phyloP scores from a whole-genome alignment of 2,797 vertebrate species.

The Oryzias sinensis region DNA sequence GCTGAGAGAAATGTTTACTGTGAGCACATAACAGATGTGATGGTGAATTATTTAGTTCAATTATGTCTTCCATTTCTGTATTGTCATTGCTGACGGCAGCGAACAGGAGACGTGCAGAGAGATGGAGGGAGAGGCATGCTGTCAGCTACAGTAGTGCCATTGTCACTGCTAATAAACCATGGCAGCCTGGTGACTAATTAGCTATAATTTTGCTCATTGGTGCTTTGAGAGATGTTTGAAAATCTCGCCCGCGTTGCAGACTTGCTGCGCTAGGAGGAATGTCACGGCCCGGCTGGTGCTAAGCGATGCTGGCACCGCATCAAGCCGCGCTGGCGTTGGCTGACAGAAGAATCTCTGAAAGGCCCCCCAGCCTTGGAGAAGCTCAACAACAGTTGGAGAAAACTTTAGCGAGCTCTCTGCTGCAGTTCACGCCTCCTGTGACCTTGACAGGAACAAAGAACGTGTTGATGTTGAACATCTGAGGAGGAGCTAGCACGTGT shows the following conservation, averaged over 20 bases:
- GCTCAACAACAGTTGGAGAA: conserved; percentile 31
- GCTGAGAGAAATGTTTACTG: conserved; percentile 45
- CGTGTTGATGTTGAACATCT: conserved; percentile 3
- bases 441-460: conserved; percentile 35
- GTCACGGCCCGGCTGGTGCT: conserved; percentile 47
- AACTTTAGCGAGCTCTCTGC: conserved; percentile 36
- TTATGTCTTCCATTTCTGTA: conserved; percentile 39
- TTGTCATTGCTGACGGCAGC: conserved; percentile 45
- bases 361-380: conserved; percentile 25
- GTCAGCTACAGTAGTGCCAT: conserved; percentile 42
- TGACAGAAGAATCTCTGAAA: conserved; percentile 16
- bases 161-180: conserved; percentile 55
- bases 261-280: conserved; percentile 53
- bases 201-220: conserved; percentile 55
- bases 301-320: conserved; percentile 48
- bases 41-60: conserved; percentile 52
- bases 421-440: conserved; percentile 5
- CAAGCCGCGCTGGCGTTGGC: conserved; percentile 45
- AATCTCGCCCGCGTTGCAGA: conserved; percentile 43
- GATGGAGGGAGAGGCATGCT: conserved; percentile 22
- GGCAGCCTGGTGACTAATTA: conserved; percentile 66
- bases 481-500: not conserved
- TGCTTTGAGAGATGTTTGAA: conserved; percentile 51
- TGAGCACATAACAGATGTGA: conserved; percentile 56
- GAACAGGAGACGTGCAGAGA: conserved; percentile 9